Evolutionary conservation across 2,888 invertebrate species (phyloP).

Genomic region (Troides aeacus): DNA sequence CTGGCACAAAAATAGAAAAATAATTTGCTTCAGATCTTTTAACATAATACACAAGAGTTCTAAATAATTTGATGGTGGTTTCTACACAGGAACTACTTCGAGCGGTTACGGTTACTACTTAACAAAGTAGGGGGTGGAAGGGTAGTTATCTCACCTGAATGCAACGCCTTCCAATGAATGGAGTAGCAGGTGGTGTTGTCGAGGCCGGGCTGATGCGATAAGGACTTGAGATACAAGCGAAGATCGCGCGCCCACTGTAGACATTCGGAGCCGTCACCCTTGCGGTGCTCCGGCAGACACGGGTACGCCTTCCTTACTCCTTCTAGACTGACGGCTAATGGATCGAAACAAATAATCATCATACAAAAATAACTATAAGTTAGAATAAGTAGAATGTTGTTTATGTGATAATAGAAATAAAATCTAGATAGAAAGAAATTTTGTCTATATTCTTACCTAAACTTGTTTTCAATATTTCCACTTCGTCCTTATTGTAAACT

Average conservation of each 20-base stretch:
- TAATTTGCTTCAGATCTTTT: neutral
- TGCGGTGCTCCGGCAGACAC: conserved; percentile 83
- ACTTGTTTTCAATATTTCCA: conserved; percentile 84
- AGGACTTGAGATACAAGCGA: conserved; percentile 84
- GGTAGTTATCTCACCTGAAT: conserved; percentile 4
- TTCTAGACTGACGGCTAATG: conserved; percentile 77
- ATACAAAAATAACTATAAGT: too few relatives aligned
- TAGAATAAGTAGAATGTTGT: too few relatives aligned
- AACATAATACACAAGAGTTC: too few relatives aligned
- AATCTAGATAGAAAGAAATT: too few relatives aligned
- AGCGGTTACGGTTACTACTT: too few relatives aligned
- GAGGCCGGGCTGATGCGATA: conserved; percentile 72
- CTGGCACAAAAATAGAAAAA: conserved; percentile 43
- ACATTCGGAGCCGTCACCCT: conserved; percentile 84
- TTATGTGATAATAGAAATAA: too few relatives aligned
- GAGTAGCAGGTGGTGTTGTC: conserved; percentile 90
- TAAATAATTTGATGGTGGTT: too few relatives aligned
- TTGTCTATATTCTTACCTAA: conserved; percentile 67
- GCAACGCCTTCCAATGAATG: conserved; percentile 89
- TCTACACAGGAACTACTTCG: too few relatives aligned
- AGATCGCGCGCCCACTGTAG: conserved; percentile 90
- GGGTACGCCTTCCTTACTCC: conserved; percentile 84
- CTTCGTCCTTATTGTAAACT: conserved; percentile 85
- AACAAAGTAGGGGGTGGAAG: neutral
- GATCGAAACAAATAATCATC: too few relatives aligned